Evolutionary conservation across 1,140 invertebrate species (phyloP).

Genomic region (Macrostomum lignano): DNA sequence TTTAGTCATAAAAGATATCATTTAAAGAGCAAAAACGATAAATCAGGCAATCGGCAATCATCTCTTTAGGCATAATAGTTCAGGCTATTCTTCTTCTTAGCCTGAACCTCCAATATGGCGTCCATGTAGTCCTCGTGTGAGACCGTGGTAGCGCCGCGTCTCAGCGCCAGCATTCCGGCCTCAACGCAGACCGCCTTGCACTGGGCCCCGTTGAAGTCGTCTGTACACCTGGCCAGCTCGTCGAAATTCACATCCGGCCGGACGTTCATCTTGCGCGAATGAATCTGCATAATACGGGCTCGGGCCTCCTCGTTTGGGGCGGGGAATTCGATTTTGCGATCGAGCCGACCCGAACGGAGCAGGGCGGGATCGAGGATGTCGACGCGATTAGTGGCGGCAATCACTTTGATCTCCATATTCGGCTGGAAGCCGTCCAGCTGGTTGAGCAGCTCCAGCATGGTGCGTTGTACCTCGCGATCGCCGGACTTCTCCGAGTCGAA

Average conservation of each 20-base stretch:
- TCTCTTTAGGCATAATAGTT: slow-evolving; percentile 98
- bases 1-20: too few species aligned
- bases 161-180: slow-evolving; percentile 90
- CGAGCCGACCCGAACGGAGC: slow-evolving; percentile 70
- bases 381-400: slow-evolving; percentile 94
- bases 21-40: too few species aligned
- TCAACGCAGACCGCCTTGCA: slow-evolving; percentile 98
- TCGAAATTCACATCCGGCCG: slow-evolving; percentile 76
- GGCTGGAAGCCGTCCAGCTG: slow-evolving; percentile 96
- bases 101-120: slow-evolving; percentile 94
- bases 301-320: slow-evolving; percentile 95
- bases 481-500: slow-evolving; percentile 98
- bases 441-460: slow-evolving; percentile 92
- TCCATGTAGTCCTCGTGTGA: slow-evolving; percentile 99
- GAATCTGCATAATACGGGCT: slow-evolving; percentile 95
- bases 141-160: slow-evolving; percentile 63
- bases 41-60: too few species aligned
- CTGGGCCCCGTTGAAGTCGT: slow-evolving; percentile 98
- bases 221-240: slow-evolving; percentile 81
- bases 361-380: slow-evolving; percentile 93
- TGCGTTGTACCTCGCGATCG: slow-evolving; percentile 89
- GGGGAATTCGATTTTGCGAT: slow-evolving; percentile 96
- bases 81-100: slow-evolving; percentile 96
- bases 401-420: slow-evolving; percentile 85
- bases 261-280: slow-evolving; percentile 97